Base-by-base conservation (phyloP, 1,140 invertebrate genomes). In the Euwallacea similis region DNA sequence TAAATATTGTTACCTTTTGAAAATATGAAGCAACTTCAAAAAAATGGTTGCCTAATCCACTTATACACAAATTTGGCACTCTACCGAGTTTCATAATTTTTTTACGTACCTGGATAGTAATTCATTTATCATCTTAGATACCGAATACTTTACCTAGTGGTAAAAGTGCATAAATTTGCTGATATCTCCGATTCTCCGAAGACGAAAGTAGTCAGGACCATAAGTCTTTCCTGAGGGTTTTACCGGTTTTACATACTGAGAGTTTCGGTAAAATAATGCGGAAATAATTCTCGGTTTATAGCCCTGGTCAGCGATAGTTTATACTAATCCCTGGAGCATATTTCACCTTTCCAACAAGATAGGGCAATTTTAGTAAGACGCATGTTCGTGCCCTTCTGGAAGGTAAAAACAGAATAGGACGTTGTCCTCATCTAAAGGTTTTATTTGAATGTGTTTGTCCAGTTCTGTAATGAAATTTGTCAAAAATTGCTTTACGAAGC, bases 231-330 rank as follows among this genome's bases (percentile, higher is more conserved):
- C 11, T 46, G 16, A 62, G 41, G 67, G 67, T 69, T 54, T 69
- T 69, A 61, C 67, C 47, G 67, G 21, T 69, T 69, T 69, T 62
- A 69, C 67, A 62, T 62, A 62, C 58, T 11, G 59, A 69, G 67
- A 69, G 53, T 62, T 69, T 62, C 43, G 46, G 55, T 69, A 69
- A 69, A 47, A 62, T 69, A 69, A 69, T 62, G 67, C 54, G 21
- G 58, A 62, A 62, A 69, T 69, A 69, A 69, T 69, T 69, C 60
- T 55, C 50, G 44, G 58, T 69, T 69, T 69, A 69, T 69, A 44
- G 67, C 67, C 58, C 67, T 69, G 67, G 67, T 69, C 67, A 69
- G 67, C 59, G 47, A 53, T 61, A 60, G 21, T 68, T 68, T 68
- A 61, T 60, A 60, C 66, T 68, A 68, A 68, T 68, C 58, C 46